Conservation (phyloP, 2,888 invertebrate genomes). For the Anagyrus pseudococci region DNA sequence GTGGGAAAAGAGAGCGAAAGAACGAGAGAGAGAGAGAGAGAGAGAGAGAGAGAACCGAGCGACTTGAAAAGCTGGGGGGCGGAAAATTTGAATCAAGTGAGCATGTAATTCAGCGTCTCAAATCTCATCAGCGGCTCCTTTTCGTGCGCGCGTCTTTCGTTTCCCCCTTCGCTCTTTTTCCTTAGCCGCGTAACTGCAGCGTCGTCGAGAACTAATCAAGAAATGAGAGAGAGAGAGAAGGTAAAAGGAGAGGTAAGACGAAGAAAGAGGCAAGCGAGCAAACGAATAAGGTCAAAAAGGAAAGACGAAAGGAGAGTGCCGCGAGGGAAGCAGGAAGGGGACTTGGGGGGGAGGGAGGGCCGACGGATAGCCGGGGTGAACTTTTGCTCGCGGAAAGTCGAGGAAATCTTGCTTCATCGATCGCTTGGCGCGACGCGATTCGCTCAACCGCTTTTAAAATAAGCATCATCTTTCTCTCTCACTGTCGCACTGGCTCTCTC, state of each 20-base stretch:
- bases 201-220: constrained; percentile 14
- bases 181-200: not conserved
- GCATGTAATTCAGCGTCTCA: constrained; percentile 14
- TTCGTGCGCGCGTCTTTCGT: not conserved
- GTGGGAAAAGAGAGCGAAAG: too few relatives aligned
- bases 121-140: constrained; percentile 17
- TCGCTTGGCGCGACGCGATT: constrained; percentile 22
- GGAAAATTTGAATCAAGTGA: constrained; percentile 19
- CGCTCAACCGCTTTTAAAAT: constrained; percentile 20
- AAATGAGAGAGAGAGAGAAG: too few relatives aligned
- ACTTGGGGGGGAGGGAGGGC: not conserved
- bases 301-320: too few relatives aligned
- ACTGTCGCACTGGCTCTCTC: constrained; percentile 3
- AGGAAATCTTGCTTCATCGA: constrained; percentile 26
- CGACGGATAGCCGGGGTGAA: too few relatives aligned
- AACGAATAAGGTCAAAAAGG: too few relatives aligned
- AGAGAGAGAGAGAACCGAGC: too few relatives aligned
- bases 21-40: too few relatives aligned
- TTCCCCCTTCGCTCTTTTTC: not conserved
- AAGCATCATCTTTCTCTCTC: constrained; percentile 17
- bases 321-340: not conserved
- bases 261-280: too few relatives aligned
- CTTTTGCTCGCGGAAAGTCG: not conserved
- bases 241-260: too few relatives aligned
- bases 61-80: too few relatives aligned